These are phyloP conservation scores for Ophraella communa DNA, from an alignment of 2,888 invertebrate genomes.

Conservation along the genomic window DNA sequence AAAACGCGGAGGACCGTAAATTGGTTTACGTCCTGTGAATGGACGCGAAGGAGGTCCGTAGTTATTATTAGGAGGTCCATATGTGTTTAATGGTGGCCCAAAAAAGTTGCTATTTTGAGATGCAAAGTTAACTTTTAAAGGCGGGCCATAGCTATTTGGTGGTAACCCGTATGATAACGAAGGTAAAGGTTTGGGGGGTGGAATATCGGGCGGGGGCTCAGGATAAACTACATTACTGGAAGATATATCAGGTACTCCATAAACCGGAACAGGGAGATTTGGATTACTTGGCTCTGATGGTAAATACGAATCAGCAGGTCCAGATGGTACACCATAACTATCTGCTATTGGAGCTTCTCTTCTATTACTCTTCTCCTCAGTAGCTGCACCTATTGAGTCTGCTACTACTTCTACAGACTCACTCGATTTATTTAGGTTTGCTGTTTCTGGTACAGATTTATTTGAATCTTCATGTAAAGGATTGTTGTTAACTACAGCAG, in stretches of 20 bases:
- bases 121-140: constrained; percentile 5
- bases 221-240: constrained; percentile 59
- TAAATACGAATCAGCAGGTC: constrained; percentile 59
- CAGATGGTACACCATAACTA: constrained; percentile 65
- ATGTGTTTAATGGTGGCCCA: constrained; percentile 15
- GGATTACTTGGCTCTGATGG: constrained; percentile 56
- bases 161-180: constrained; percentile 48
- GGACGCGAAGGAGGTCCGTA: constrained; percentile 32
- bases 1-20: constrained; percentile 59
- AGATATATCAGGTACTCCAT: constrained; percentile 65
- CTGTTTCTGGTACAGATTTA: constrained; percentile 27
- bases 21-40: constrained; percentile 48
- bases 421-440: constrained; percentile 31
- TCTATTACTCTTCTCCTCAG: constrained; percentile 53
- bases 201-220: constrained; percentile 60
- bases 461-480: constrained; percentile 42
- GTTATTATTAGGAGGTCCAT: constrained; percentile 24
- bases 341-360: constrained; percentile 54
- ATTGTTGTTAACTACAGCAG: constrained; percentile 57
- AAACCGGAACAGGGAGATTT: constrained; percentile 66
- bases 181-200: constrained; percentile 52
- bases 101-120: not conserved
- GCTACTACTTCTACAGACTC: constrained; percentile 26
- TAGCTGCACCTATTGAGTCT: constrained; percentile 51
- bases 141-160: constrained; percentile 33